Conservation (phyloP, 2,113 vertebrate genomes). For the Toxotes chatareus region DNA sequence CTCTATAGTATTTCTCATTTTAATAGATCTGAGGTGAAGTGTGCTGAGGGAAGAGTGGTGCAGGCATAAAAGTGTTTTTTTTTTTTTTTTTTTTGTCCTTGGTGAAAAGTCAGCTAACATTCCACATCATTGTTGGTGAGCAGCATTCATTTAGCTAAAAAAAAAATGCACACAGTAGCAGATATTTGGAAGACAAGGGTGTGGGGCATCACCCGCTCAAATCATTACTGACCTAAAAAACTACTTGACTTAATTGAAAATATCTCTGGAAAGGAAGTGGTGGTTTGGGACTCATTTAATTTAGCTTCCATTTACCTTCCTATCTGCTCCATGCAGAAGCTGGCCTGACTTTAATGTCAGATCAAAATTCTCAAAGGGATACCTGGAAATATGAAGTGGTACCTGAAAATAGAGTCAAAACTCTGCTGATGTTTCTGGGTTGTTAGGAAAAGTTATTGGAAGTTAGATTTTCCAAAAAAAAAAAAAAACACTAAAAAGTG, state of each 20-base stretch:
- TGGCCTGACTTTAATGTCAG: slow-evolving; percentile 16
- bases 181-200: not conserved
- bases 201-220: not conserved
- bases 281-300: slow-evolving; percentile 17
- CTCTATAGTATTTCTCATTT: not conserved
- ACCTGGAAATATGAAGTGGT: not conserved
- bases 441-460: slow-evolving; percentile 22
- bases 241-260: slow-evolving; percentile 8
- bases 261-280: not conserved
- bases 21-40: not conserved
- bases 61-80: not conserved
- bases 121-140: not conserved
- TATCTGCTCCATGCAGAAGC: not conserved
- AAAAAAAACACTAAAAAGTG: slow-evolving; percentile 23
- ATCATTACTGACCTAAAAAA: slow-evolving; percentile 3
- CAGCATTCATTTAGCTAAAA: not conserved
- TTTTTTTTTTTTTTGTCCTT: too few species aligned
- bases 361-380: slow-evolving; percentile 19
- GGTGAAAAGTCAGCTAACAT: not conserved
- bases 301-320: not conserved
- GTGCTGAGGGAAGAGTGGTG: not conserved
- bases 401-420: slow-evolving; percentile 10
- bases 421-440: slow-evolving; percentile 8
- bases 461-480: slow-evolving; percentile 24
- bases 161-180: not conserved